These are phyloP conservation scores for Corvus hawaiiensis DNA, from an alignment of 2,113 vertebrate species.

Conservation along the genomic window DNA sequence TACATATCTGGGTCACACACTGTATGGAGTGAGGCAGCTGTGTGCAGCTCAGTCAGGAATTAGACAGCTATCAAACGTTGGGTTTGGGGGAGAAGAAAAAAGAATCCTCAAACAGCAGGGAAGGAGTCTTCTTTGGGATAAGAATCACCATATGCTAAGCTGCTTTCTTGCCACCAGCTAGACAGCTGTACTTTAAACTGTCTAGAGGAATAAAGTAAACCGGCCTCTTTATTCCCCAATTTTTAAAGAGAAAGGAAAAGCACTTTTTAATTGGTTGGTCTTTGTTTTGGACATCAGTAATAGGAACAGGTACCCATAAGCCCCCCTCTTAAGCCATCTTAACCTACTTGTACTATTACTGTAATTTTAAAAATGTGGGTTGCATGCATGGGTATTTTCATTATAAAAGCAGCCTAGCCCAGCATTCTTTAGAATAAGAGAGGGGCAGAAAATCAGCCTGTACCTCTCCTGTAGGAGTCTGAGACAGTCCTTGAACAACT, in stretches of 20 bases:
- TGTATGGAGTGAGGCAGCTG: neutral
- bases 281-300: neutral
- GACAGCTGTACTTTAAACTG: neutral
- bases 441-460: neutral
- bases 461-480: neutral
- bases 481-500: neutral
- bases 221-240: neutral
- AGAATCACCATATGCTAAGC: neutral
- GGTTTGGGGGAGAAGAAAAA: neutral
- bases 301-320: neutral
- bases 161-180: neutral
- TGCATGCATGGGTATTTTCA: neutral
- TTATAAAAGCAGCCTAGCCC: neutral
- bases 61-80: neutral
- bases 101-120: neutral
- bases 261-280: neutral
- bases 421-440: neutral
- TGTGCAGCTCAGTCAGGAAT: conserved; percentile 38
- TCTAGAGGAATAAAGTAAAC: neutral
- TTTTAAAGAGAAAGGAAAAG: neutral
- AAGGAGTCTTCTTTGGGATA: neutral
- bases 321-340: neutral
- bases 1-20: conserved; percentile 47
- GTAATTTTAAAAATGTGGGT: neutral
- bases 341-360: neutral